phyloP scores from a whole-genome alignment of 1,140 invertebrate genomes.

The Drosophila aff. region DNA sequence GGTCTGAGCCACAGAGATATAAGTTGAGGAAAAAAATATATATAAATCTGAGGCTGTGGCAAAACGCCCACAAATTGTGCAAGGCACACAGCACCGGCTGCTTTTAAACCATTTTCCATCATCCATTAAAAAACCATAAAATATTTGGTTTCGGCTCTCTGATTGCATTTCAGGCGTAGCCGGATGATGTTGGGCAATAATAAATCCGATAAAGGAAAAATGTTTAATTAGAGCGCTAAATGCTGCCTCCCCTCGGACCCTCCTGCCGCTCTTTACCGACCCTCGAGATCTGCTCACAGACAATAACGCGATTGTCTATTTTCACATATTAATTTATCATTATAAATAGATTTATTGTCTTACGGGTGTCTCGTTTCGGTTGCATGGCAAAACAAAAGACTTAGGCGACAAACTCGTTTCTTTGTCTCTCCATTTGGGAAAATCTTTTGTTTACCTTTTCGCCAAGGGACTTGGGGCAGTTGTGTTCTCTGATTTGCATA shows the following conservation, averaged over 20 bases:
- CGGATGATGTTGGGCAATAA: slow-evolving; percentile 61
- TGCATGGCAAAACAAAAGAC: slow-evolving; percentile 74
- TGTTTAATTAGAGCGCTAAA: slow-evolving; percentile 76
- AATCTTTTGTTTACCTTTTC: slow-evolving; percentile 43
- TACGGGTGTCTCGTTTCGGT: slow-evolving; percentile 30
- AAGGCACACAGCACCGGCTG: slow-evolving; percentile 35
- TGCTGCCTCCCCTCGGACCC: slow-evolving; percentile 24
- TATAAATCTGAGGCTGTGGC: slow-evolving; percentile 15
- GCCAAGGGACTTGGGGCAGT: slow-evolving; percentile 11
- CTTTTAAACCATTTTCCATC: slow-evolving; percentile 32
- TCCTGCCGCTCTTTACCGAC: background rate
- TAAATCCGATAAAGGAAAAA: slow-evolving; percentile 70
- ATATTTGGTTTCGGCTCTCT: slow-evolving; percentile 41
- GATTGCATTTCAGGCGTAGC: slow-evolving; percentile 42
- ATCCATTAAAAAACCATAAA: slow-evolving; percentile 62
- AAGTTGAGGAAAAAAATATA: slow-evolving; percentile 11
- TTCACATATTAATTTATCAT: slow-evolving; percentile 76
- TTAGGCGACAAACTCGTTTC: slow-evolving; percentile 75
- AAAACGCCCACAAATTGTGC: slow-evolving; percentile 73
- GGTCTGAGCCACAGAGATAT: slow-evolving; percentile 38
- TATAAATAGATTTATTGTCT: slow-evolving; percentile 63
- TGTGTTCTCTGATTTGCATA: slow-evolving; percentile 31
- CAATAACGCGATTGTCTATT: slow-evolving; percentile 53
- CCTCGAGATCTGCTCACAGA: background rate
- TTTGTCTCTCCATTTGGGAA: slow-evolving; percentile 58